These are phyloP conservation scores for Verasper variegatus DNA, from an alignment of 2,113 vertebrate genomes.

Conservation along the genomic window DNA sequence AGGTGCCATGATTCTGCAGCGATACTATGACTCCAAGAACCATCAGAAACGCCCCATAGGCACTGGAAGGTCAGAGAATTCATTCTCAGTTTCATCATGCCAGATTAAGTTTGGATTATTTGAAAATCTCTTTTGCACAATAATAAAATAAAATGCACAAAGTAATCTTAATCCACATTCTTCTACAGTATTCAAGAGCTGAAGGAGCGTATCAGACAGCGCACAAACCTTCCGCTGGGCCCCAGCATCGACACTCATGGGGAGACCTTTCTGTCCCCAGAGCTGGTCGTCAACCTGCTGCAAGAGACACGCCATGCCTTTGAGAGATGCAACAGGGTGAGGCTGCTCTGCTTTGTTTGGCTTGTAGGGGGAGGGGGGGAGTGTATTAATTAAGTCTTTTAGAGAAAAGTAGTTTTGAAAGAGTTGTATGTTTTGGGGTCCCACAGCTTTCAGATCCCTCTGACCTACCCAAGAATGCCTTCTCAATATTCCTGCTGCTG, in stretches of 20 bases:
- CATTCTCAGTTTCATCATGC: background rate
- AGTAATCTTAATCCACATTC: conserved; percentile 3
- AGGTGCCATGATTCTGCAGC: conserved; percentile 93
- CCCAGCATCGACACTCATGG: conserved; percentile 97
- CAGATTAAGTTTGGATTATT: background rate
- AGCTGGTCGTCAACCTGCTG: conserved; percentile 96
- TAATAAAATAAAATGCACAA: background rate
- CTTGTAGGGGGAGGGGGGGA: background rate
- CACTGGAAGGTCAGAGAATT: conserved; percentile 88
- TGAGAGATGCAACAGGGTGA: conserved; percentile 97
- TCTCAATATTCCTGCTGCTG: conserved; percentile 96
- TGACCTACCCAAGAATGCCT: conserved; percentile 97
- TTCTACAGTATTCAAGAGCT: conserved; percentile 93
- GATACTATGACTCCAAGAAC: conserved; percentile 99
- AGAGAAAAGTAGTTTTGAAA: background rate
- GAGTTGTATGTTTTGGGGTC: conserved; percentile 35
- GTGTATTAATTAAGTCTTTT: too few species aligned
- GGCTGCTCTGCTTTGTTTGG: conserved; percentile 28
- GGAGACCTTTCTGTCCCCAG: conserved; percentile 96
- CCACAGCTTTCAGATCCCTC: conserved; percentile 95
- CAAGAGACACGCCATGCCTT: conserved; percentile 98
- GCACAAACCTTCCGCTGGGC: conserved; percentile 93
- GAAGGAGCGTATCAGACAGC: conserved; percentile 95
- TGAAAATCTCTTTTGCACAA: background rate
- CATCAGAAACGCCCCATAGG: conserved; percentile 97